Base-by-base conservation (phyloP, 2,888 invertebrate genomes). In the Tenthredo livida region DNA sequence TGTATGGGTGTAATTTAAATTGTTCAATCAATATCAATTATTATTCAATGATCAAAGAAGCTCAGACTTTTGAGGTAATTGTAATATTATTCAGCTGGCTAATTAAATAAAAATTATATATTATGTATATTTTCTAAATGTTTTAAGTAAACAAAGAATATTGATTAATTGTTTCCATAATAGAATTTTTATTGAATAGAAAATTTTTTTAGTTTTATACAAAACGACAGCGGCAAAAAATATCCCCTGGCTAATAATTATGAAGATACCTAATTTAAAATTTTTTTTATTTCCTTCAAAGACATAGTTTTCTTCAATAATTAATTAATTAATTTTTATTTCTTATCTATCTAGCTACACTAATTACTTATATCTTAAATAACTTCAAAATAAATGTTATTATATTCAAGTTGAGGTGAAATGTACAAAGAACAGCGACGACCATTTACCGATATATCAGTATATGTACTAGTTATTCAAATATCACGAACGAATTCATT, bases 321-420 rank as follows among this genome's bases (percentile, higher is more conserved):
- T 43, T 77, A 61, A 61, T 61, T 9, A 33, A 37, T 37, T 37
- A 37, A 78, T 65, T 84, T 78, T 84, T 78, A 65, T 54, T n/a
- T 84, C 10, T 84, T 43, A 25, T 58, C 77, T 84, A 84, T 80
- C 84, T 84, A 84, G 47, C 83, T 83, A 83, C 58, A 84, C 40
- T 70, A 47, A 83, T 47, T 29, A 29, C 29, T 84, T 72, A 84
- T 61, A 61, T 61, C 29, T 37, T 54, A 78, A 84, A 47, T 78
- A 84, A 84, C 21, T 50, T 47, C 21, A n/a, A 73, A 73, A 65
- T 83, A 47, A 80, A 83, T 70, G 25, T 67, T 29, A 82, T 65
- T 61, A 67, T 21, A 54, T 50, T 25, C 54, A 50, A 40, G 40
- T 43, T 83, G 70, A 83, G 37, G 61, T 37, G 33, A 80, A 80